Base-by-base conservation (phyloP, 2,113 vertebrate genomes). In the Hiodon alosoides region DNA sequence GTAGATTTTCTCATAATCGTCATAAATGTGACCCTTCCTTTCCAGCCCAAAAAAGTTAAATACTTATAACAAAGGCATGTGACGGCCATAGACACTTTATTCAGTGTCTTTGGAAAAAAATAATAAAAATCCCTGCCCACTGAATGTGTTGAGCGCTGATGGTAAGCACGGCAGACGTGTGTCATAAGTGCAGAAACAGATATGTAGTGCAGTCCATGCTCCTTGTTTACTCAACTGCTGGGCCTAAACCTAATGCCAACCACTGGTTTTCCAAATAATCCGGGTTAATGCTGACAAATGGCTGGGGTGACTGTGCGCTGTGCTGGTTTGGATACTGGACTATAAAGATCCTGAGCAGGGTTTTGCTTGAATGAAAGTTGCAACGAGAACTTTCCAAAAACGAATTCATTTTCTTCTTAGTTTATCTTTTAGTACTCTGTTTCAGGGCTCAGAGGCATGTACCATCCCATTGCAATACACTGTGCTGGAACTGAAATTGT, bases 211-310 rank as follows among this genome's bases (percentile, higher is more conserved):
- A 79, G 77, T 80, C 79, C 69, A 52, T 5, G 67, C 47, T 78
- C 72, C 71, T 61, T 92, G 89, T 93, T 93, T 91, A 90, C 88
- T 82, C 90, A 92, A 90, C 91, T 92, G 89, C 84, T 88, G 79
- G 73, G 82, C 83, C 85, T 88, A 89, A 89, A 87, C 85, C 86
- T 76, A 78, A 84, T 88, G 89, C 83, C 87, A 85, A 78, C 81
- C 64, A 76, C 77, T 83, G 83, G 81, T 81, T 85, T 82, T 83
- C 72, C 79, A 88, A 86, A 89, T 88, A 87, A 90, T 90, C 89
- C 89, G 81, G 83, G 84, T 86, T 90, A 90, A 91, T 90, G 79
- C 89, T 89, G 90, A 93, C 87, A 91, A 89, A 92, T 91, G 87
- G 88, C 85, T 84, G 4, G 3, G 57, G 57, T 17, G 4, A 48